Percentiles rank a stretch among this genome's conserved stretches.
These are phyloP conservation scores for Orientallactaga sibirica DNA, from an alignment of 2,797 vertebrate genomes.

Conservation along the genomic window DNA sequence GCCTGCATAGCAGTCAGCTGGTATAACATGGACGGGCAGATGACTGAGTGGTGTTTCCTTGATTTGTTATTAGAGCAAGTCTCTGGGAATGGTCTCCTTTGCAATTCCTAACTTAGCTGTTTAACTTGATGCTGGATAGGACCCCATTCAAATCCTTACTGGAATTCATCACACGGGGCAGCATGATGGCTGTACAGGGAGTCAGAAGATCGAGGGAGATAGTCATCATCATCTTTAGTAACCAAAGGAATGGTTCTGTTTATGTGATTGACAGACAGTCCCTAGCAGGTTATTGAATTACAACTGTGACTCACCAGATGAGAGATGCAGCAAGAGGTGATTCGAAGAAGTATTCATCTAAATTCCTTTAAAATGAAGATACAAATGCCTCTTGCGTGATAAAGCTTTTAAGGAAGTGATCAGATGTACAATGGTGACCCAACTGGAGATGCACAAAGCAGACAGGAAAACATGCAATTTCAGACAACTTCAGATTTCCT, in stretches of 20 bases:
- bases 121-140: neutral
- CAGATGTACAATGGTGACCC: neutral
- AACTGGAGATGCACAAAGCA: neutral
- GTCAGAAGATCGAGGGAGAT: neutral
- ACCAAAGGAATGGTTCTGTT: neutral
- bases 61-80: neutral
- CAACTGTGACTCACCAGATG: neutral
- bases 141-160: neutral
- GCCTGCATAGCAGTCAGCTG: neutral
- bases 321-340: neutral
- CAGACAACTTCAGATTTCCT: neutral
- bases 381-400: neutral
- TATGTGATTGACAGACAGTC: neutral
- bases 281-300: neutral
- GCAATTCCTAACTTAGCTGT: neutral
- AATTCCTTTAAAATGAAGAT: neutral
- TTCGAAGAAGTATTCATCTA: neutral
- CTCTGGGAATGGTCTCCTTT: neutral
- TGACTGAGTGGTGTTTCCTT: neutral
- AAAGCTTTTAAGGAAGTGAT: neutral
- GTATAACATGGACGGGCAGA: neutral
- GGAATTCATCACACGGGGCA: neutral
- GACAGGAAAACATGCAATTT: neutral
- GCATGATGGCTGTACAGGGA: neutral
- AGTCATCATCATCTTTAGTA: neutral